phyloP scores from a whole-genome alignment of 2,888 invertebrate genomes.

The Cosmopolites sordidus region DNA sequence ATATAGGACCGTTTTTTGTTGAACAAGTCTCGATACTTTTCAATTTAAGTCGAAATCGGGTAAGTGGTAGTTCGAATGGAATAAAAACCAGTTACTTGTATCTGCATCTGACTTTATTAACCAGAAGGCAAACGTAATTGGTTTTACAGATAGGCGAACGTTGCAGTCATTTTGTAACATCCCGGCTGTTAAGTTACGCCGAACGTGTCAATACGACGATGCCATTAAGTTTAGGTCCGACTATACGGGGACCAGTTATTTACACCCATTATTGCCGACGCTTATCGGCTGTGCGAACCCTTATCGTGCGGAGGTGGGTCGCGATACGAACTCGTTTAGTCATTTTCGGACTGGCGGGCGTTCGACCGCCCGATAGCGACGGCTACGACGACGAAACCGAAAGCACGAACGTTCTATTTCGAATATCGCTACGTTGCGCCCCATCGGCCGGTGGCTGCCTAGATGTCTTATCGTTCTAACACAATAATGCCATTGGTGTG shows the following conservation, averaged over 20 bases:
- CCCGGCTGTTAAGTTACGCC: not conserved
- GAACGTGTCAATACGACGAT: not conserved
- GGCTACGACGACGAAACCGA: conserved; percentile 40
- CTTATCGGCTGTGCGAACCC: not conserved
- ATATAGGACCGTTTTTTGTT: no score
- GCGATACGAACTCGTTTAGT: conserved; percentile 11
- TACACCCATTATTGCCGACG: conserved; percentile 11
- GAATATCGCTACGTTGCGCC: conserved; percentile 46
- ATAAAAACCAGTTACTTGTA: no score
- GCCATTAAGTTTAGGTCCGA: not conserved
- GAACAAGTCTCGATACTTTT: no score
- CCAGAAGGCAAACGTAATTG: no score
- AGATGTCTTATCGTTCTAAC: conserved; percentile 44
- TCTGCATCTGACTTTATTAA: no score
- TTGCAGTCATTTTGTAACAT: no score
- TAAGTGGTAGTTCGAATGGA: no score
- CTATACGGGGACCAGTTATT: conserved; percentile 6
- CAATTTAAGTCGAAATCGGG: no score
- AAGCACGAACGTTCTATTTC: conserved; percentile 51
- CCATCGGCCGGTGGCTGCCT: conserved; percentile 42
- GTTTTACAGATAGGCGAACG: no score
- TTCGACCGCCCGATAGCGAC: conserved; percentile 5
- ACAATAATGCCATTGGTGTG: conserved; percentile 44
- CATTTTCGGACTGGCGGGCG: conserved; percentile 16
- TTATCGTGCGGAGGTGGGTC: not conserved